Conservation (phyloP, 2,797 vertebrate genomes). For the Amblyraja radiata region DNA sequence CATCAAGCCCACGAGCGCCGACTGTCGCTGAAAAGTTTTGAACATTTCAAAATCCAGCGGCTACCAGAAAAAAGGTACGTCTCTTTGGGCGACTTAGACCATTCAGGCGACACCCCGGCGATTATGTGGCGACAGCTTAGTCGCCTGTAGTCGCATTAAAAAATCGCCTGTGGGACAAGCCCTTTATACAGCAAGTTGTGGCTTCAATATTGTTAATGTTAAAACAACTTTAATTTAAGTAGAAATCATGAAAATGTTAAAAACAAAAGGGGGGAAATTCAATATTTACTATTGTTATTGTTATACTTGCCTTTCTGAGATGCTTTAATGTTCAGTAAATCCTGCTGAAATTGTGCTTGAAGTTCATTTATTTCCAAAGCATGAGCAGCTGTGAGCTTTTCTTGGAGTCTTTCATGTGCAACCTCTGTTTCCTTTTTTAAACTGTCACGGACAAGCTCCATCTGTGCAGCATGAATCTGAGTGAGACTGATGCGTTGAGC, state of each 20-base stretch:
- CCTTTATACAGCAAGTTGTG: not conserved
- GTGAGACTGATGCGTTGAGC: constrained; percentile 86
- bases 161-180: no score
- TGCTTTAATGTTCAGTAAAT: constrained; percentile 53
- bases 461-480: constrained; percentile 79
- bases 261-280: not conserved
- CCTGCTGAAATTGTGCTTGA: constrained; percentile 53
- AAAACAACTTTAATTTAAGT: not conserved
- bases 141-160: no score
- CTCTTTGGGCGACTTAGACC: no score
- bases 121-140: no score
- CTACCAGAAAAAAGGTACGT: no score
- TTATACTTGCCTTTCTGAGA: constrained; percentile 55
- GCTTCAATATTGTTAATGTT: not conserved
- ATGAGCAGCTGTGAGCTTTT: constrained; percentile 57
- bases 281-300: no score
- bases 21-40: no score
- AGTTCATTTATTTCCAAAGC: constrained; percentile 57
- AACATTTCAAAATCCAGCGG: no score
- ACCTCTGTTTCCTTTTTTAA: constrained; percentile 68
- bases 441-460: constrained; percentile 70
- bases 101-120: no score
- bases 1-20: no score
- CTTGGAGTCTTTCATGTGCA: constrained; percentile 60
- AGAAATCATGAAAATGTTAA: not conserved